phyloP scores from a whole-genome alignment of 2,888 invertebrate genomes.

The Ophion ellenae region DNA sequence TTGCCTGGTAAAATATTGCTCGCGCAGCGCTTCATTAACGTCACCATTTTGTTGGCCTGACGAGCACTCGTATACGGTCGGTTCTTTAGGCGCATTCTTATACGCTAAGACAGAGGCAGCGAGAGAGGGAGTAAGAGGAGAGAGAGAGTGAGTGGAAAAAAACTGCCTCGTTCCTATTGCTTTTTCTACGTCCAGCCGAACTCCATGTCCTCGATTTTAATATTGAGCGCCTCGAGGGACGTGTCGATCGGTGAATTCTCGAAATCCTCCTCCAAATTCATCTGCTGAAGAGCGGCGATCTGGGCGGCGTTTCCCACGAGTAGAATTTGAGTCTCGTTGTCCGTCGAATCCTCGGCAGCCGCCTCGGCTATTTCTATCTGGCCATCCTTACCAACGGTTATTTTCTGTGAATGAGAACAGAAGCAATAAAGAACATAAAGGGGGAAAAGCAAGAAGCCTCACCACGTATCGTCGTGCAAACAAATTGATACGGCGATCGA shows the following conservation, averaged over 20 bases:
- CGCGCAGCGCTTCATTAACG: conserved; percentile 14
- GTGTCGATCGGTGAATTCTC: conserved; percentile 77
- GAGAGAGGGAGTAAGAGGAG: background rate
- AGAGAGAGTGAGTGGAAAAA: background rate
- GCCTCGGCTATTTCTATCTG: conserved; percentile 74
- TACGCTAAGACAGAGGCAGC: conserved; percentile 3
- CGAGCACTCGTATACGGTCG: conserved; percentile 5
- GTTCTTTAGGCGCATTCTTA: conserved; percentile 19
- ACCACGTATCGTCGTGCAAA: background rate
- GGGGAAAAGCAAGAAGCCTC: background rate
- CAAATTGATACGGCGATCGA: background rate
- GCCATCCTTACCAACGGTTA: conserved; percentile 72
- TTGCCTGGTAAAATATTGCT: conserved; percentile 58
- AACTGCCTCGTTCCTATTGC: conserved; percentile 34
- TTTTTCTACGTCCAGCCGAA: conserved; percentile 76
- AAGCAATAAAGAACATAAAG: background rate
- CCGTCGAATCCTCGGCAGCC: conserved; percentile 70
- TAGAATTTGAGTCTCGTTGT: conserved; percentile 79
- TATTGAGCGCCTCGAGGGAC: conserved; percentile 78
- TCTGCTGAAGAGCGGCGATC: conserved; percentile 79
- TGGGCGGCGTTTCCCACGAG: conserved; percentile 79
- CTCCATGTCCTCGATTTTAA: conserved; percentile 80
- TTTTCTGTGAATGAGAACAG: conserved; percentile 51
- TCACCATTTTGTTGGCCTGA: conserved; percentile 22
- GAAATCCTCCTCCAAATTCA: conserved; percentile 77